Evolutionary conservation across 2,113 vertebrate genomes (phyloP), one percentile per base, ranked within the genome.

Genomic region (Noturus placidus): DNA sequence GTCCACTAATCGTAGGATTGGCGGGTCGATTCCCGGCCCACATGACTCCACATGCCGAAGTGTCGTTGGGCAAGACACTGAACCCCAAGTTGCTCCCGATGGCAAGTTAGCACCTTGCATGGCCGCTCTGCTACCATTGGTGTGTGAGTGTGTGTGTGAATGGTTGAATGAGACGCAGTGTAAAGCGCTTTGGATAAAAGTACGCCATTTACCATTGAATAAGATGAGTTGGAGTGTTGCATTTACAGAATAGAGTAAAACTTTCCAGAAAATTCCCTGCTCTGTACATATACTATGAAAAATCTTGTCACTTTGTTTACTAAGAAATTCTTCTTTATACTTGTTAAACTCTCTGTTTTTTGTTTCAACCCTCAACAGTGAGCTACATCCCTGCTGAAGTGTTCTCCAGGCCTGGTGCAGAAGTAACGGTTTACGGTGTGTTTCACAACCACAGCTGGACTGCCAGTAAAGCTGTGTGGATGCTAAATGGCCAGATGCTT

Each of bases 311-410:
- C 17, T 10, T 22, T 33, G 19, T 57, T 80, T 25, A 4, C 38
- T 35, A 19, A n/a, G 13, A 77, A 30, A 59, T 7, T 42, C 1
- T 67, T 76, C 22, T 86, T 33, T 2, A 42, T 46, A 6, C 27
- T 50, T 67, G 42, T 46, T 84, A 78, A 78, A 79, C 14, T 57
- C 19, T 50, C 2, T 54, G 3, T 0, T 72, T 7, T 82, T 25
- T 74, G 59, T 17, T 54, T 83, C 85, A 83, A 84, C 76, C 38
- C 87, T 88, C 93, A 96, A 95, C 91, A 15, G 96, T 97, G 84
- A 95, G 95, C 80, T 99, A 99, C 93, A 96, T 98, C 65, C 97
- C 98, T 7, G 90, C 96, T 59, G 96, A 95, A 89, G 90, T 95
- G 46, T 93, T 97, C 90, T 93, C 91, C 14, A 94, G 88, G 0